These are phyloP conservation scores for Diplolepis rosae DNA, from an alignment of 2,888 invertebrate genomes.

Conservation along the genomic window DNA sequence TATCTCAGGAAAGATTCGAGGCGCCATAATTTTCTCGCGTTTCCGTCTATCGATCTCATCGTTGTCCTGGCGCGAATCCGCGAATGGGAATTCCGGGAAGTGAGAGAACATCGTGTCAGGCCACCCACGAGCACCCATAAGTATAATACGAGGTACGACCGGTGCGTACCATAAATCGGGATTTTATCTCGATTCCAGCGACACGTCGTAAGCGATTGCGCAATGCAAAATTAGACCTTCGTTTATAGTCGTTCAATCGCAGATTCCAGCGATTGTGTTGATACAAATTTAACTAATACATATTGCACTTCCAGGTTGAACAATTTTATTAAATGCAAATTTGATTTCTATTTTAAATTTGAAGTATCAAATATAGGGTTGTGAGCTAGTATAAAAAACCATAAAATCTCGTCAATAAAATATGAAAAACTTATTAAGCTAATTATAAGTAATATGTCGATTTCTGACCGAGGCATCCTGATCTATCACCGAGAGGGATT, in stretches of 20 bases:
- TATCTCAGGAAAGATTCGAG: background rate
- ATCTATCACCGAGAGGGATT: slow-evolving; percentile 8
- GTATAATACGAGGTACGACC: slow-evolving; percentile 66
- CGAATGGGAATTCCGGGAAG: slow-evolving; percentile 64
- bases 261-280: background rate
- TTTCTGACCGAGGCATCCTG: slow-evolving; percentile 12
- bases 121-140: slow-evolving; percentile 73
- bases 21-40: slow-evolving; percentile 36
- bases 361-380: background rate
- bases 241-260: slow-evolving; percentile 32
- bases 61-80: slow-evolving; percentile 22
- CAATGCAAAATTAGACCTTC: slow-evolving; percentile 66
- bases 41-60: slow-evolving; percentile 38
- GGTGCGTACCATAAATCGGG: slow-evolving; percentile 70
- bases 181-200: slow-evolving; percentile 69
- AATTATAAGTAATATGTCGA: slow-evolving; percentile 15
- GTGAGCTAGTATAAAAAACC: background rate
- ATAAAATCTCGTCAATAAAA: background rate
- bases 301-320: background rate
- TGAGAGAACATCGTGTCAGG: slow-evolving; percentile 60
- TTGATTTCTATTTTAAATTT: background rate
- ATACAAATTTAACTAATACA: background rate
- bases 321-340: background rate
- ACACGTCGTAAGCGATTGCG: slow-evolving; percentile 60
- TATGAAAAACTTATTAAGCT: background rate